A percentile compares a stretch with the other conserved stretches of the same genome.
These are phyloP conservation scores for Platycheirus rosarum DNA, from an alignment of 2,888 invertebrate species.

Conservation along the genomic window DNA sequence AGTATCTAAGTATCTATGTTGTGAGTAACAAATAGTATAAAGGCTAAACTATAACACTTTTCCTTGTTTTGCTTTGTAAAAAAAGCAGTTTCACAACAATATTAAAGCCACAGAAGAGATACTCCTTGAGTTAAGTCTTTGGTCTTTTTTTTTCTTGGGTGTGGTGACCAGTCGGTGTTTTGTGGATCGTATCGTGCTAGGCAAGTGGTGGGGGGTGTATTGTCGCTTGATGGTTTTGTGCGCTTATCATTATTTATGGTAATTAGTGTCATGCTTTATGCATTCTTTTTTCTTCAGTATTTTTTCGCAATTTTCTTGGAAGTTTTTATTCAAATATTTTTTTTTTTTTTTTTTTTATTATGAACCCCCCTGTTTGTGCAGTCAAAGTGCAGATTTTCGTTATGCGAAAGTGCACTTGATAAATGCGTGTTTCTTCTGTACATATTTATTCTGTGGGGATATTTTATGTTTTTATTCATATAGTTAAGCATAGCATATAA, in stretches of 20 bases:
- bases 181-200: conserved; percentile 7
- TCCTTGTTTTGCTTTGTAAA: conserved; percentile 36
- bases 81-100: conserved; percentile 50
- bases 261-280: conserved; percentile 62
- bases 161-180: conserved; percentile 60
- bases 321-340: no score
- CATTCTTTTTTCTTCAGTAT: conserved; percentile 19
- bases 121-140: conserved; percentile 49
- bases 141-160: conserved; percentile 26
- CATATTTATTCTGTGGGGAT: not conserved
- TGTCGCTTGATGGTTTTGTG: conserved; percentile 53
- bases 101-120: conserved; percentile 15
- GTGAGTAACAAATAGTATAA: conserved; percentile 23
- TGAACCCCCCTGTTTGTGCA: no score
- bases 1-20: conserved; percentile 18
- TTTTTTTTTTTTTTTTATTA: no score
- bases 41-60: conserved; percentile 56
- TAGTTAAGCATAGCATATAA: conserved; percentile 53
- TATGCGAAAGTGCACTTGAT: conserved; percentile 68
- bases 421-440: conserved; percentile 42
- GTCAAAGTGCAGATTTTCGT: conserved; percentile 56
- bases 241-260: conserved; percentile 70
- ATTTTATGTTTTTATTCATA: conserved; percentile 36
- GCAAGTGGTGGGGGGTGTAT: conserved; percentile 13
- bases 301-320: conserved; percentile 6